These are phyloP conservation scores for Ophion costatus DNA, from an alignment of 2,888 invertebrate genomes.

Conservation along the genomic window DNA sequence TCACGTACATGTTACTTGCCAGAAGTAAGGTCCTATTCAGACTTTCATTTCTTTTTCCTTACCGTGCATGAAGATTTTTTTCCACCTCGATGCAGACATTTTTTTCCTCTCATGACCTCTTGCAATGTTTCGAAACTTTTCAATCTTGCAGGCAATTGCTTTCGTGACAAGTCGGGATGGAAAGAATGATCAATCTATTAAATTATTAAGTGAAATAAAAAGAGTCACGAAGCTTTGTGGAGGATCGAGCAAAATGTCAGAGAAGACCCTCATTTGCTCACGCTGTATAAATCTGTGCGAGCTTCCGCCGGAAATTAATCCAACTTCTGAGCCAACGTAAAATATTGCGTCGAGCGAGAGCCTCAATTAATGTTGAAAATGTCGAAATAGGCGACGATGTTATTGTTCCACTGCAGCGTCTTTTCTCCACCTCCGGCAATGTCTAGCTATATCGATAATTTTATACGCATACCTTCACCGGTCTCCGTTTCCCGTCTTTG, in stretches of 20 bases:
- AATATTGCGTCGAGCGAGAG: conserved; percentile 1
- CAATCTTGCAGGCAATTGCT: too few species aligned
- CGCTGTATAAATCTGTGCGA: neutral
- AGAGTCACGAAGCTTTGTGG: too few species aligned
- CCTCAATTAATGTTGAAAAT: conserved; percentile 12
- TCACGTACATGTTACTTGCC: conserved; percentile 61
- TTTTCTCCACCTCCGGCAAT: conserved; percentile 17
- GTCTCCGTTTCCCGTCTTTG: conserved; percentile 4
- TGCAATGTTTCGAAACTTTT: conserved; percentile 12
- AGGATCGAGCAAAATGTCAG: too few species aligned
- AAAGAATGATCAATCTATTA: neutral
- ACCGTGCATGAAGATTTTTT: conserved; percentile 16
- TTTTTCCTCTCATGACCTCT: neutral
- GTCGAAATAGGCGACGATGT: neutral
- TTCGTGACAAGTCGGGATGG: too few species aligned
- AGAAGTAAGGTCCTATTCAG: conserved; percentile 57
- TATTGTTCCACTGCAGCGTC: neutral
- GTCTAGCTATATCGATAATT: conserved; percentile 27
- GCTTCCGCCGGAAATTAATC: neutral
- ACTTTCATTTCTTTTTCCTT: conserved; percentile 42
- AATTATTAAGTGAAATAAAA: too few species aligned
- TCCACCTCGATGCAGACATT: neutral
- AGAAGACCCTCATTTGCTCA: too few species aligned
- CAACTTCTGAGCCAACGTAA: neutral
- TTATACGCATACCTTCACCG: conserved; percentile 16